These are phyloP conservation scores for Parazoanthus darwini DNA, from an alignment of 92 coral and sea anemone genomes.

Conservation along the genomic window DNA sequence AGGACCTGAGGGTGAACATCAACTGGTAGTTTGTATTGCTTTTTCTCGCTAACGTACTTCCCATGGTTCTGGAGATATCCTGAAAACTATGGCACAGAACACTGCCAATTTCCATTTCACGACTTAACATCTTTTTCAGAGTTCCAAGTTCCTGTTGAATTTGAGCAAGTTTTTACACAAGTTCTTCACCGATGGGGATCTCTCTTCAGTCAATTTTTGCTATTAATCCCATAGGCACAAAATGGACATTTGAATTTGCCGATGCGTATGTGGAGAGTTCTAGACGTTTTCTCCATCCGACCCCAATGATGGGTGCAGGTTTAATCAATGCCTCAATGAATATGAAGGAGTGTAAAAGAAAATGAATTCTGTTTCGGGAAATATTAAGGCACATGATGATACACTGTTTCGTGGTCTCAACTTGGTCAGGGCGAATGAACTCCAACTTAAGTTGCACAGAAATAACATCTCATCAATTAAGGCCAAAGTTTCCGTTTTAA, in stretches of 20 bases:
- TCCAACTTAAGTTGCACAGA: not conserved
- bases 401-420: constrained; percentile 24
- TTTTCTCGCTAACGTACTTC: no score
- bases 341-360: not conserved
- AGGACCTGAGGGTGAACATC: no score
- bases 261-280: not conserved
- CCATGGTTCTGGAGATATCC: no score
- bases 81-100: no score
- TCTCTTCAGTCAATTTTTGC: no score
- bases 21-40: no score
- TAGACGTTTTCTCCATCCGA: not conserved
- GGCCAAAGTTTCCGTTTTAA: not conserved
- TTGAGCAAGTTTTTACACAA: no score
- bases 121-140: no score
- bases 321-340: constrained; percentile 9
- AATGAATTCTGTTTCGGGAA: not conserved
- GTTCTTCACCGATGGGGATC: no score
- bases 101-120: no score
- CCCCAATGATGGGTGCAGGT: not conserved
- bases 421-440: constrained; percentile 1
- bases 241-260: not conserved
- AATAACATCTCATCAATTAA: constrained; percentile 9
- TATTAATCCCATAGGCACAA: no score
- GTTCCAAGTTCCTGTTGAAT: no score
- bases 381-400: not conserved